Evolutionary conservation across 2,888 invertebrate genomes (phyloP), one percentile per base, ranked within the genome.

Genomic region (Podotricha telesiphe): DNA sequence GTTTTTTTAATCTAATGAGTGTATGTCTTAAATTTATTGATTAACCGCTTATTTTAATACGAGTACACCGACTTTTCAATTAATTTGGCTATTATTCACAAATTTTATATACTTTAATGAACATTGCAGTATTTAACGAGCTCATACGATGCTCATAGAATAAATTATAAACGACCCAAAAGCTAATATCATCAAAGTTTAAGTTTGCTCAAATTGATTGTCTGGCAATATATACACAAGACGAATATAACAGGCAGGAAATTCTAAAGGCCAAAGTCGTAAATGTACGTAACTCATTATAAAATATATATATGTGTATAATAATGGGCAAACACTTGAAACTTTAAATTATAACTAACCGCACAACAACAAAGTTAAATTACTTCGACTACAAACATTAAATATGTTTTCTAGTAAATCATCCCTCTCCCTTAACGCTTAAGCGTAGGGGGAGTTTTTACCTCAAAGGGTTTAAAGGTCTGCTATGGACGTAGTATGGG

Each of bases 271-370:
- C 34, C 37, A 17, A 66, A 51, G 47, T 62, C 34, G 20, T 53
- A 22, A 67, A 51, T 19, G 42, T 45, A 62, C 34, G n/a, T 37
- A 45, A 28, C n/a, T 19, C 45, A 45, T 67, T 53, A 7, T 53
- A 55, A 67, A 67, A 37, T 45, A 47, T 50, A 56, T 20, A 17
- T 37, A 55, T 17, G 42, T 28, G 17, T 40, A 19, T 37, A 17
- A 19, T 37, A 34, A 62, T 51, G 42, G 64, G 47, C 56, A 59
- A 51, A 55, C 37, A 67, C 61, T 61, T 47, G 50, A 59, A 62
- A 67, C 45, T 67, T 67, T 67, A 67, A 67, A 67, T 67, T 62
- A 61, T 53, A 62, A 34, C 20, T 37, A 51, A 37, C 67, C 62
- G 53, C 47, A 61, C 37, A 67, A 61, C 67, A 67, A 34, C 45